Base-by-base conservation (phyloP, 1,140 invertebrate genomes). In the Scaptomyza graminum region DNA sequence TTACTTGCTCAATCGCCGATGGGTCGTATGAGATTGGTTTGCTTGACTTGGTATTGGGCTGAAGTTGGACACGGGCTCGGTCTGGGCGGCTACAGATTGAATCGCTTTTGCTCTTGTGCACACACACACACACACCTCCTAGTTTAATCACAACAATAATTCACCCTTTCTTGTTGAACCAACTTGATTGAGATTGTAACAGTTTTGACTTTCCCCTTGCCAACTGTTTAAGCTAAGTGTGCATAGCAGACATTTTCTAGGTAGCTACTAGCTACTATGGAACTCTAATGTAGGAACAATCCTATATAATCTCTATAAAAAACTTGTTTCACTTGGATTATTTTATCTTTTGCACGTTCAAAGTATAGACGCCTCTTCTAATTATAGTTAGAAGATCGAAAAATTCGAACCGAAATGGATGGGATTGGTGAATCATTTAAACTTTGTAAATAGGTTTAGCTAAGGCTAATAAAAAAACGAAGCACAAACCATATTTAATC, bases 71-170 rank as follows among this genome's bases (percentile, higher is more conserved):
- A 62, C n/a, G 65, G 37, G 15, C 54, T 9, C 18, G 43, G 44
- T 15, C 13, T 55, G 13, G 44, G 41, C 31, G 31, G 31, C 51
- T 55, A 50, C 31, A 70, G 59, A 55, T 64, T 63, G 67, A 25
- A 56, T 70, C 52, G 67, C 46, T 57, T 66, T 54, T 44, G 34
- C 37, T 57, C 46, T 50, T 44, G 22, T 61, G n/a, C 28, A n/a
- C 49, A 60, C 39, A 13, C 31, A 51, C 52, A 69, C 43, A 39
- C 31, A 18, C 37, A 12, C 9, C 54, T 57, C 70, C 43, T 78
- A 78, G 72, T 56, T 76, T 80, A 81, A 75, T 82, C 74, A 88
- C 88, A 76, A 81, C 84, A 79, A 88, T 88, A 88, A 88, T 88
- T 88, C 80, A 88, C 68, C 83, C 84, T 73, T 88, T 85, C 54